Percentiles rank a stretch among this genome's conserved stretches.
phyloP scores from a whole-genome alignment of 2,113 vertebrate species.

The Heliornis fulica region DNA sequence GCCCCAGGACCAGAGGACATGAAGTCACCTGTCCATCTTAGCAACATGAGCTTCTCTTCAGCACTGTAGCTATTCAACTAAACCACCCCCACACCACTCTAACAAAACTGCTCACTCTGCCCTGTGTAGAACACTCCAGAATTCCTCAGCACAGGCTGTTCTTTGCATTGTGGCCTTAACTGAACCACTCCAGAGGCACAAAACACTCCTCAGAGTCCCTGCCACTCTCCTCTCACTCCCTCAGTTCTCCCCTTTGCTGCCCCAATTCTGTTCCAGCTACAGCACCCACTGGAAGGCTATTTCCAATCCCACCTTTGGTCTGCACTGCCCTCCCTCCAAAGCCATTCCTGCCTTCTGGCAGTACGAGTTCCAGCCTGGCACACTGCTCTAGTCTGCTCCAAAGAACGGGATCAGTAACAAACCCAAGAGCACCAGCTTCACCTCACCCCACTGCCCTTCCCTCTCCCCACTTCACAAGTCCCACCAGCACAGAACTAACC shows the following conservation, averaged over 20 bases:
- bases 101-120: background rate
- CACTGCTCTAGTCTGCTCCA: background rate
- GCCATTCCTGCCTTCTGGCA: background rate
- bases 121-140: background rate
- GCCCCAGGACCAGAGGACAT: background rate
- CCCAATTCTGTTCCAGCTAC: background rate
- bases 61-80: background rate
- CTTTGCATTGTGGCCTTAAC: background rate
- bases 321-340: background rate
- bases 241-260: background rate
- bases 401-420: background rate
- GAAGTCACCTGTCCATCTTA: background rate
- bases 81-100: background rate
- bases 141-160: fast-evolving
- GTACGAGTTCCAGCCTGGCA: background rate
- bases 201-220: background rate
- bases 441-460: background rate
- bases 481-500: background rate
- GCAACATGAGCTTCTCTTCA: background rate
- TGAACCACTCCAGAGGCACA: background rate
- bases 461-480: background rate
- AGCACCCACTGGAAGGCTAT: background rate
- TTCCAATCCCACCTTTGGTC: background rate
- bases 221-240: background rate
- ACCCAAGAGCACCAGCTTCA: background rate